Conservation (phyloP, 2,797 vertebrate genomes). For the Xenops minutus region DNA sequence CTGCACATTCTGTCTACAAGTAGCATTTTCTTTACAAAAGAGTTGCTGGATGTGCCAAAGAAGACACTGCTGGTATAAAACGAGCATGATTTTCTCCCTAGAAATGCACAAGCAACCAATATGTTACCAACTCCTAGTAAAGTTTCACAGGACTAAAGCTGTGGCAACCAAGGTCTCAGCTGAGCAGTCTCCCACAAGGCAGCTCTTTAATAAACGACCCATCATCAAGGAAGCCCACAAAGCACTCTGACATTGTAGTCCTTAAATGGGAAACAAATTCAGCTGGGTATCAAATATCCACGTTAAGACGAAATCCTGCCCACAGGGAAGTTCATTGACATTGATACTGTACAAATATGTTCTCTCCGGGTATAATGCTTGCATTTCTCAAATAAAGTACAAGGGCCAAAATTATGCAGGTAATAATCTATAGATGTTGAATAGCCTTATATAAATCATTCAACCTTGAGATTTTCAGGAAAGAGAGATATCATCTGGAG, state of each 20-base stretch:
- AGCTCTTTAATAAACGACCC: slow-evolving; percentile 49
- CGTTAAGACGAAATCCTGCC: not conserved
- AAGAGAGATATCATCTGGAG: not conserved
- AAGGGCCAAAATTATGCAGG: not conserved
- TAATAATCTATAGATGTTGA: not conserved
- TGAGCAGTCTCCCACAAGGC: slow-evolving; percentile 49
- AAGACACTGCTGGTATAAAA: not conserved
- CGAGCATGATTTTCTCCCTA: not conserved
- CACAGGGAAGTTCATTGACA: not conserved
- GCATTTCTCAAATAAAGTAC: not conserved
- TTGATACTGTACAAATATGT: not conserved
- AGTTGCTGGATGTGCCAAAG: not conserved
- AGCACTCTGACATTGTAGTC: not conserved
- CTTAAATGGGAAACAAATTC: slow-evolving; percentile 9
- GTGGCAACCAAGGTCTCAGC: slow-evolving; percentile 77
- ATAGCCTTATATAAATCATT: not conserved
- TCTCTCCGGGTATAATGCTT: not conserved
- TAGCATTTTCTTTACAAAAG: not conserved
- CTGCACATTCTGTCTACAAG: not conserved
- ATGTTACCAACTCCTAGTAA: slow-evolving; percentile 66
- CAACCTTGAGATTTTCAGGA: not conserved
- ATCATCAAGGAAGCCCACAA: slow-evolving; percentile 1
- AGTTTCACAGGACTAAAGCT: slow-evolving; percentile 77
- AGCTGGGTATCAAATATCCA: not conserved
- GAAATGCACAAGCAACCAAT: not conserved